phyloP scores from a whole-genome alignment of 2,797 vertebrate species.

The Aplochiton taeniatus region DNA sequence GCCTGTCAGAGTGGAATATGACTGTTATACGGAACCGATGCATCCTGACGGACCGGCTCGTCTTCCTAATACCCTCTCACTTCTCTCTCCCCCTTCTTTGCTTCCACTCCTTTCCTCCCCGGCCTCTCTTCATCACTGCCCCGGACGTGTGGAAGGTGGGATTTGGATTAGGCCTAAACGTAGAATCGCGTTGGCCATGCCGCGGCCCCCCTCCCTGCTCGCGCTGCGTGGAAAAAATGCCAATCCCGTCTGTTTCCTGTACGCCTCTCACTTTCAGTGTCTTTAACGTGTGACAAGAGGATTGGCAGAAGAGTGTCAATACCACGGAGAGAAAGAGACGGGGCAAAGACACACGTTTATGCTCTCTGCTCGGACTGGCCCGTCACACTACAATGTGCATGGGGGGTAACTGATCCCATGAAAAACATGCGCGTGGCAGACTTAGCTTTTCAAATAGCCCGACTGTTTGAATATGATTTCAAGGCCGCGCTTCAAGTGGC shows the following conservation, averaged over 20 bases:
- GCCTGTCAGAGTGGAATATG: constrained; percentile 67
- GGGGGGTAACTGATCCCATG: constrained; percentile 68
- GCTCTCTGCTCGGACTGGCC: constrained; percentile 47
- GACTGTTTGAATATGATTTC: constrained; percentile 59
- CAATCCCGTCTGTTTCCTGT: constrained; percentile 57
- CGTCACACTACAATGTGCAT: constrained; percentile 69
- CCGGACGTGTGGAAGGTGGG: constrained; percentile 53
- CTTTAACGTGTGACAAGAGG: constrained; percentile 72
- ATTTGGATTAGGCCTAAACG: constrained; percentile 70
- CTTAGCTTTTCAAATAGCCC: constrained; percentile 57
- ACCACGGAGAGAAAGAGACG: constrained; percentile 29
- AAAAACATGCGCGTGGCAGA: constrained; percentile 60
- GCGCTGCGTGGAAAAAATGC: constrained; percentile 24
- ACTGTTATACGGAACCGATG: constrained; percentile 77
- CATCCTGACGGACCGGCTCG: constrained; percentile 65
- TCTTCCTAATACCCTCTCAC: constrained; percentile 59
- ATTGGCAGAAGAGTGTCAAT: constrained; percentile 54
- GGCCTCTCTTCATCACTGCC: constrained; percentile 57
- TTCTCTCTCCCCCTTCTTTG: constrained; percentile 41
- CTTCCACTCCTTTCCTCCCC: constrained; percentile 37
- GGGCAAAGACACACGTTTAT: constrained; percentile 25
- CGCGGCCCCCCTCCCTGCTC: constrained; percentile 42
- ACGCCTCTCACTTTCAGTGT: constrained; percentile 66
- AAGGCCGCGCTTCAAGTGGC: constrained; percentile 59
- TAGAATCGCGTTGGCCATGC: constrained; percentile 66